Percentiles rank a stretch among this genome's conserved stretches.
These are phyloP conservation scores for Marisa cornuarietis DNA, from an alignment of 1,140 invertebrate genomes.

Conservation along the genomic window DNA sequence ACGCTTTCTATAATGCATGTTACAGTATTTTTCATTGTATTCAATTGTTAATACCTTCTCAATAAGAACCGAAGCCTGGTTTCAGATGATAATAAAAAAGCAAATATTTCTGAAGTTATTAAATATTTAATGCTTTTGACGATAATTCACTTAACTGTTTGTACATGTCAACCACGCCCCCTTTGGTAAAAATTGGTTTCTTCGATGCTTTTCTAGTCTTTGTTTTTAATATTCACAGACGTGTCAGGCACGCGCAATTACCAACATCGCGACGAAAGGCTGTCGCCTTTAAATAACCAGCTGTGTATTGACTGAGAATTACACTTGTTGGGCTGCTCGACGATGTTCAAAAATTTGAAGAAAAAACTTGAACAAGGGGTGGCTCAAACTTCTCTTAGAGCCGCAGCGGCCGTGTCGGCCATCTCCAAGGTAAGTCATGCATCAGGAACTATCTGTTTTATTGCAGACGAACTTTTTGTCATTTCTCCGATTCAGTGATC, in stretches of 20 bases:
- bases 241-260: slow-evolving; percentile 33
- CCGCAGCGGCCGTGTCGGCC: slow-evolving; percentile 48
- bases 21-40: too few relatives aligned
- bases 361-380: slow-evolving; percentile 59
- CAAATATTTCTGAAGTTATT: too few relatives aligned
- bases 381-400: slow-evolving; percentile 50
- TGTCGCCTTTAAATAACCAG: background rate
- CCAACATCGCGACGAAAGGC: slow-evolving; percentile 2
- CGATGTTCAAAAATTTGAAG: slow-evolving; percentile 59
- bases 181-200: too few relatives aligned
- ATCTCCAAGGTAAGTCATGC: slow-evolving; percentile 41
- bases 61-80: too few relatives aligned
- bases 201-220: too few relatives aligned
- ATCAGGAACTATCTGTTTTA: slow-evolving; percentile 10
- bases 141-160: too few relatives aligned
- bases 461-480: slow-evolving; percentile 6
- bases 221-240: slow-evolving; percentile 15
- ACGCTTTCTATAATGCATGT: too few relatives aligned
- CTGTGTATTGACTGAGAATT: background rate
- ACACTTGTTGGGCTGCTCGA: background rate
- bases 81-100: too few relatives aligned
- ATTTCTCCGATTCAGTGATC: background rate
- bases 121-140: too few relatives aligned
- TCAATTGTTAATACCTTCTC: too few relatives aligned
- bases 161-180: too few relatives aligned